phyloP scores from a whole-genome alignment of 2,113 vertebrate species.

The Oreochromis tanganicae region DNA sequence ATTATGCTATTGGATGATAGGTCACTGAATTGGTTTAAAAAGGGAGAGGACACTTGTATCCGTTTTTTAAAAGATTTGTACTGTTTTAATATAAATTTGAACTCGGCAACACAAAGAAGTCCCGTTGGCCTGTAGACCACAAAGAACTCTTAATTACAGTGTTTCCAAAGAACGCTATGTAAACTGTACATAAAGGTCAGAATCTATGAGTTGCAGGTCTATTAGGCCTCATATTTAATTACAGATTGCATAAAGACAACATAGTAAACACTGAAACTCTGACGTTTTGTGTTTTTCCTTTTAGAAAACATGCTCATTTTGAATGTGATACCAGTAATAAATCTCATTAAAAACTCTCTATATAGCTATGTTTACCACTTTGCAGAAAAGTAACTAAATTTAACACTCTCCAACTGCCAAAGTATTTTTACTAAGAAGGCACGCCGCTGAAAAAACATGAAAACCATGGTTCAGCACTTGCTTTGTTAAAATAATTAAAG shows the following conservation, averaged over 20 bases:
- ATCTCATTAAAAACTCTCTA: neutral
- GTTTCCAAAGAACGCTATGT: neutral
- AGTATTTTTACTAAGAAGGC: neutral
- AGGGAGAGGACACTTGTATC: neutral
- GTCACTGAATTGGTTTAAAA: neutral
- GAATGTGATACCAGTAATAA: neutral
- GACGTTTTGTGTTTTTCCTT: neutral
- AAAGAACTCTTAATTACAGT: neutral
- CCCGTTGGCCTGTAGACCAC: neutral
- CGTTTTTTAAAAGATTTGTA: neutral
- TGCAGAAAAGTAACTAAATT: neutral
- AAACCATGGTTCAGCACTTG: neutral
- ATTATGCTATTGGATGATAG: neutral
- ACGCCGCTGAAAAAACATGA: neutral
- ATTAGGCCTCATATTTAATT: neutral
- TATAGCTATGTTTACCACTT: neutral
- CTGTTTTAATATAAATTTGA: neutral
- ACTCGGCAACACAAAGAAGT: neutral
- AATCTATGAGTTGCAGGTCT: neutral
- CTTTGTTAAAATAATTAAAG: neutral
- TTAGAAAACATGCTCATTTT: neutral
- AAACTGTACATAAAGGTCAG: neutral
- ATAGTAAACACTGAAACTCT: neutral
- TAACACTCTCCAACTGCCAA: neutral
- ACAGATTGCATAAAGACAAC: neutral